Evolutionary conservation across 2,113 vertebrate genomes (phyloP).

Genomic region (Oreotrochilus melanogaster): DNA sequence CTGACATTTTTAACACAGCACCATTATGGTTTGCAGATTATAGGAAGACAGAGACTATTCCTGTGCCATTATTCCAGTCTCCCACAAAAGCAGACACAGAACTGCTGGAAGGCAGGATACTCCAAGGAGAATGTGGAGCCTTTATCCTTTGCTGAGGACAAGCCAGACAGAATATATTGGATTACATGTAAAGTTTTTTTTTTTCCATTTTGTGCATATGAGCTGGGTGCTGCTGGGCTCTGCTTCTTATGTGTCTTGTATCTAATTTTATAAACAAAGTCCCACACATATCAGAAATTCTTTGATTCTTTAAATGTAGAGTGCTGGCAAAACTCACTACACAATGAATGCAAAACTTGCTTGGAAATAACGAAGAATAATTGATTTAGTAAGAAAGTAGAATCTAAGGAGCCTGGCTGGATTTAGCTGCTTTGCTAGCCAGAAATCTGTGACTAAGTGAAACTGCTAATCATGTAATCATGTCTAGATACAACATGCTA

Average conservation of each 20-base stretch:
- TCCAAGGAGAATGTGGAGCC: fast-evolving
- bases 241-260: background rate
- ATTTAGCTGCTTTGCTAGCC: background rate
- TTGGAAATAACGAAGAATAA: background rate
- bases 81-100: background rate
- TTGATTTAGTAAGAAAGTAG: background rate
- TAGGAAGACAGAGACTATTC: background rate
- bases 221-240: background rate
- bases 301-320: background rate
- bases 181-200: background rate
- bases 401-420: background rate
- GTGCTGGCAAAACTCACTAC: background rate
- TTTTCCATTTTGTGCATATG: background rate
- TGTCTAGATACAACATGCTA: background rate
- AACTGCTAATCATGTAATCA: background rate
- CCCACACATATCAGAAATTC: background rate
- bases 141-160: background rate
- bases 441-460: background rate
- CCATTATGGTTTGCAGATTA: background rate
- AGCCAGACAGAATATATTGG: fast-evolving
- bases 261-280: background rate
- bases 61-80: background rate
- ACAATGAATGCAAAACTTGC: background rate
- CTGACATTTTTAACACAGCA: constrained; percentile 8
- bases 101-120: background rate